A percentile compares a stretch with the other conserved stretches of the same genome.
Evolutionary conservation across 2,797 vertebrate species (phyloP).

Genomic region (Lagodon rhomboides): DNA sequence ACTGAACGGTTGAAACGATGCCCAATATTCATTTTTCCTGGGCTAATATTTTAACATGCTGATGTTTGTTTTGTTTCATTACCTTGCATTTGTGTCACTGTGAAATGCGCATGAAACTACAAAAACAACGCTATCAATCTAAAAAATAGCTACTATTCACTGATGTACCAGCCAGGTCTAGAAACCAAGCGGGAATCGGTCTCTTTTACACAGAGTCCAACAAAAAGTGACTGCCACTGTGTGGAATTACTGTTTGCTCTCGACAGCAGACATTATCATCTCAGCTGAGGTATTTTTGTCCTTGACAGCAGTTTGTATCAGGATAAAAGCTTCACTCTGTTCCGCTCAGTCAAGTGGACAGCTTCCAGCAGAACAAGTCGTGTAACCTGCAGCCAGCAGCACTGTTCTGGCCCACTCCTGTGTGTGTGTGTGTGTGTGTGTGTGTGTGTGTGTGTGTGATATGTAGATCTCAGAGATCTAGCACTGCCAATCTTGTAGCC

Average conservation of each 20-base stretch:
- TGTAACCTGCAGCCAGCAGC: slow-evolving; percentile 31
- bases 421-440: neutral
- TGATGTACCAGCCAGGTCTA: neutral
- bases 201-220: neutral
- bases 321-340: slow-evolving; percentile 35
- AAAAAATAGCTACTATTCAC: neutral
- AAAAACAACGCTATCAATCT: neutral
- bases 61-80: slow-evolving; percentile 10
- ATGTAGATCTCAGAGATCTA: neutral
- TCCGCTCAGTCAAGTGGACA: slow-evolving; percentile 33
- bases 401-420: slow-evolving; percentile 8
- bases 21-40: neutral
- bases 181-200: neutral
- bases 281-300: slow-evolving; percentile 35
- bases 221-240: neutral
- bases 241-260: slow-evolving; percentile 19
- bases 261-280: slow-evolving; percentile 17
- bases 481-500: neutral
- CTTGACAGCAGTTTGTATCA: slow-evolving; percentile 40
- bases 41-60: slow-evolving; percentile 15
- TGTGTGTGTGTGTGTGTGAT: neutral
- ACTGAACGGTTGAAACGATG: slow-evolving; percentile 22
- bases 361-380: slow-evolving; percentile 32
- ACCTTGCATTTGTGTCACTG: slow-evolving; percentile 3
- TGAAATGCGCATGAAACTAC: neutral